Base-by-base conservation (phyloP, 2,797 vertebrate genomes). In the Brachyrhaphis roseni region DNA sequence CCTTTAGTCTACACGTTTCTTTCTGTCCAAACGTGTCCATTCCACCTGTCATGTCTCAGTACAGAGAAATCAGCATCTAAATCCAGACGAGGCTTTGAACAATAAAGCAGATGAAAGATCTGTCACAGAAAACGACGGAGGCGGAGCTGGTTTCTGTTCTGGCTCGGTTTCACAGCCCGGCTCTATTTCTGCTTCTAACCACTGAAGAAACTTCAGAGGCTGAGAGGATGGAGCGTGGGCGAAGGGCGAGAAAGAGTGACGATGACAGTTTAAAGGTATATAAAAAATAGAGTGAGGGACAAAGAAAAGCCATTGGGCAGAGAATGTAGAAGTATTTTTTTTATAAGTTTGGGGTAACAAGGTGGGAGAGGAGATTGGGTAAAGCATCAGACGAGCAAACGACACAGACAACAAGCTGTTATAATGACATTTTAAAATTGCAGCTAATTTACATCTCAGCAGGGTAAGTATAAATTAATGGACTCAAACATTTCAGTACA, bases 61-160 rank as follows among this genome's bases (percentile, higher is more conserved):
- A 41, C 8, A 83, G 31, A 78, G 62, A 78, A 80, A 81, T 16
- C 82, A 79, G 78, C 82, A 86, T 89, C 78, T 82, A 10, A 81
- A 90, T 66, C 89, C 75, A 75, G 84, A 86, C 70, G 0, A 85
- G 41, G 62, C 87, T 87, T 87, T 88, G 89, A 90, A 91, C 83
- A 84, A 86, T 75, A 53, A 82, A 80, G 74, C 78, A 43, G 81
- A 85, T 82, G 85, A 86, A 78, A 88, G 82, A 71, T 84, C n/a
- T 75, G 77, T 85, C 49, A 71, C 64, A 7, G 77, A 75, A 72
- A 77, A 43, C 1, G 76, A 76, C n/a, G 20, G 64, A 78, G 43
- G 20, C 11, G 79, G 59, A 75, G 76, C 18, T 0, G 3, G 15
- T n/a, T 59, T 79, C 74, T 81, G 20, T 47, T 64, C 34, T 36